Evolutionary conservation across 2,888 invertebrate species (phyloP).

Genomic region (Argyra leucocephala): DNA sequence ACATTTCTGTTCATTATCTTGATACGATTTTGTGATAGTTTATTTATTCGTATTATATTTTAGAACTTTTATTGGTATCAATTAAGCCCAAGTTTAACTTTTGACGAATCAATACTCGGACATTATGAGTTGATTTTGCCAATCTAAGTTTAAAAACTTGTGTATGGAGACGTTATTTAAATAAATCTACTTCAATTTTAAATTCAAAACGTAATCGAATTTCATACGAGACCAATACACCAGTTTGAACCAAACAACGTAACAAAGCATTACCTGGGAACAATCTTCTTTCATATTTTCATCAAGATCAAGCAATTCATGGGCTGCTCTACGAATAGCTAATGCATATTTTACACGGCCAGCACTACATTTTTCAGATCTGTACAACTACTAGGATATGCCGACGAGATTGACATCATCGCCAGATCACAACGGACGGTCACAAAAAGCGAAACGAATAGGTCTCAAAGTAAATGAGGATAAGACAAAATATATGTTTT

Average conservation of each 20-base stretch:
- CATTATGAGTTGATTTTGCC: slow-evolving; percentile 99
- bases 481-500: no score
- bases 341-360: slow-evolving; percentile 98
- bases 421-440: no score
- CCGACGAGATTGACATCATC: no score
- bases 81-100: slow-evolving; percentile 29
- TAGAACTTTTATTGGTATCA: neutral
- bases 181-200: slow-evolving; percentile 99
- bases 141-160: slow-evolving; percentile 98
- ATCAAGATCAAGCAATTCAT: slow-evolving; percentile 95
- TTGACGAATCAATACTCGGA: slow-evolving; percentile 95
- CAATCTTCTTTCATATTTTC: slow-evolving; percentile 93
- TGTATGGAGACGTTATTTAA: slow-evolving; percentile 97
- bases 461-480: no score
- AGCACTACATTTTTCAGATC: no score
- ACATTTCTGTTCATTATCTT: no score
- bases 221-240: slow-evolving; percentile 97
- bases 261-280: slow-evolving; percentile 99
- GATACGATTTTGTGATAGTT: no score
- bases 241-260: slow-evolving; percentile 94
- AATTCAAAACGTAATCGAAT: slow-evolving; percentile 98
- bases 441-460: no score
- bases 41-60: no score
- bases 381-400: no score
- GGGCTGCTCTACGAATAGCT: slow-evolving; percentile 97